These are phyloP conservation scores for Nematopogon swammerdamellus DNA, from an alignment of 2,888 invertebrate genomes.

Conservation along the genomic window DNA sequence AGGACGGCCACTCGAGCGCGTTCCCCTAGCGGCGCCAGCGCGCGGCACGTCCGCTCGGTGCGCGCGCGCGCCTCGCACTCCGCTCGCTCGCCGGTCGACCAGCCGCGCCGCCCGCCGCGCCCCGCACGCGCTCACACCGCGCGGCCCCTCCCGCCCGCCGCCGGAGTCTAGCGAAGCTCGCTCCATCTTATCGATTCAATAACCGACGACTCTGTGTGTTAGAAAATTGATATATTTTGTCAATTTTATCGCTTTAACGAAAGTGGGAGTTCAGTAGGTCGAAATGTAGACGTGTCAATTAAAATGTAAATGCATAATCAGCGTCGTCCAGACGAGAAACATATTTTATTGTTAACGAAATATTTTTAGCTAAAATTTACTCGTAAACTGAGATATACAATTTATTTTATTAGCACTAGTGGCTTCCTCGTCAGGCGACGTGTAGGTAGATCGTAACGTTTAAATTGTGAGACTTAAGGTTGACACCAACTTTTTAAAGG, in stretches of 20 bases:
- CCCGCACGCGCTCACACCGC: conserved; percentile 43
- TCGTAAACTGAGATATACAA: neutral
- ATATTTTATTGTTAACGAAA: neutral
- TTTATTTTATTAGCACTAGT: neutral
- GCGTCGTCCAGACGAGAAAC: neutral
- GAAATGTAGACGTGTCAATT: neutral
- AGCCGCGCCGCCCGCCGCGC: conserved; percentile 18
- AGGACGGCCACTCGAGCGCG: conserved; percentile 59
- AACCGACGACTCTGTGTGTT: neutral
- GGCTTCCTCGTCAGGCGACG: neutral
- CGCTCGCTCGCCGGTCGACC: conserved; percentile 39
- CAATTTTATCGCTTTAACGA: conserved; percentile 50
- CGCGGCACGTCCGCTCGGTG: conserved; percentile 16
- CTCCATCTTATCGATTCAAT: neutral
- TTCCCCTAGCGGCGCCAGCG: conserved; percentile 14
- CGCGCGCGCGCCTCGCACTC: conserved; percentile 23
- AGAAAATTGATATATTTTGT: conserved; percentile 16
- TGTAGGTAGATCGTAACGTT: neutral
- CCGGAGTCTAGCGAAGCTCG: conserved; percentile 19
- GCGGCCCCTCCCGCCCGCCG: conserved; percentile 12
- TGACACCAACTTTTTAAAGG: conserved; percentile 34
- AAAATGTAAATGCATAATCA: neutral
- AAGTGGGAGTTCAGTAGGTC: neutral
- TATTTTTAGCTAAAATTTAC: neutral
- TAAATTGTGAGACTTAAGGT: conserved; percentile 17